Evolutionary conservation across 2,797 vertebrate genomes (phyloP).

Genomic region (Sebastes hopkinsi): DNA sequence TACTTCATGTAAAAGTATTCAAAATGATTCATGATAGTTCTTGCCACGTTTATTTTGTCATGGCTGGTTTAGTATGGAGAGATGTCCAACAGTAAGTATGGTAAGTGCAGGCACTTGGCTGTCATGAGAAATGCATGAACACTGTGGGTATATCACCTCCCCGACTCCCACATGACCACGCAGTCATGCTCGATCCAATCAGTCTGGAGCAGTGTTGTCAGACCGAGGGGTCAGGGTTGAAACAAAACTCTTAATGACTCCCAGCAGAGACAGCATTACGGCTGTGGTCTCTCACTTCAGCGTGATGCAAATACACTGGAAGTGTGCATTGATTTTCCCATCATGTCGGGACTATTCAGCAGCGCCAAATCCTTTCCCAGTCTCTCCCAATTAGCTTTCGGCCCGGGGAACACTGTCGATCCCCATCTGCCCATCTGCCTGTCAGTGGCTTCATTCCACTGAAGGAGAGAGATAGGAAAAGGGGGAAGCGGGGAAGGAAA

Average conservation of each 20-base stretch:
- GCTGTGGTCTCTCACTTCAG: slow-evolving; percentile 52
- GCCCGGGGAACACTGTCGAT: slow-evolving; percentile 80
- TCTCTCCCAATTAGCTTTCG: slow-evolving; percentile 84
- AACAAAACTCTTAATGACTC: slow-evolving; percentile 68
- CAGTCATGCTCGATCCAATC: slow-evolving; percentile 5
- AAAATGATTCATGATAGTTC: background rate
- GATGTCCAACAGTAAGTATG: background rate
- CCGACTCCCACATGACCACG: background rate
- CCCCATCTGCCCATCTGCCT: slow-evolving; percentile 81
- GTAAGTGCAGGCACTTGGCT: slow-evolving; percentile 7
- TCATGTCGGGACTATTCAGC: slow-evolving; percentile 78
- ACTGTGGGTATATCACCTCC: background rate
- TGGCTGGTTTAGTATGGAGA: background rate
- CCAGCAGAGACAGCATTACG: slow-evolving; percentile 61
- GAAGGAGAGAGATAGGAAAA: slow-evolving; percentile 55
- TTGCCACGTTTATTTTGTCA: background rate
- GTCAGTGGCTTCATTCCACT: slow-evolving; percentile 79
- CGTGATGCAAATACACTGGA: slow-evolving; percentile 70
- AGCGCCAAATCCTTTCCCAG: slow-evolving; percentile 75
- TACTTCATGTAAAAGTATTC: background rate
- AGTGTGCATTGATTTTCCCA: slow-evolving; percentile 80
- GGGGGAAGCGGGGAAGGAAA: slow-evolving; percentile 40
- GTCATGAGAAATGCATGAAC: slow-evolving; percentile 28
- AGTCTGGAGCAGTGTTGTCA: slow-evolving; percentile 31
- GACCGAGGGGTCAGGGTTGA: slow-evolving; percentile 63